Percentiles rank a stretch among this genome's conserved stretches.
Conservation (phyloP, 2,888 invertebrate genomes). For the Heliconius cydno region DNA sequence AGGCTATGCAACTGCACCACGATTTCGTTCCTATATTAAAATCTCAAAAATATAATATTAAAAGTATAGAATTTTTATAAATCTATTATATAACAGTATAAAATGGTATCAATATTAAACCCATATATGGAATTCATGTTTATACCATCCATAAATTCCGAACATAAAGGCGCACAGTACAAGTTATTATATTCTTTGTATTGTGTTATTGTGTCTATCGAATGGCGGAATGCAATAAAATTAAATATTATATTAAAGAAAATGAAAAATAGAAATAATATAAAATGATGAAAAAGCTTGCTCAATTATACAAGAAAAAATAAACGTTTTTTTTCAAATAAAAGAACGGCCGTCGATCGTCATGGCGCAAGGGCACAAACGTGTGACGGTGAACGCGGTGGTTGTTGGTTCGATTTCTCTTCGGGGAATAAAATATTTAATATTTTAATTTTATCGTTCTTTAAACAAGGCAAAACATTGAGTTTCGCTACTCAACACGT, state of each 20-base stretch:
- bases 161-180: slow-evolving; percentile 29
- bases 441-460: no score
- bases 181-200: slow-evolving; percentile 37
- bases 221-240: background rate
- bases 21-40: no score
- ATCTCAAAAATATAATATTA: background rate
- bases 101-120: slow-evolving; percentile 7
- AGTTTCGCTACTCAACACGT: no score
- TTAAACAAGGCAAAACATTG: no score
- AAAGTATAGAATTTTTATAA: background rate
- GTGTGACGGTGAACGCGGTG: no score
- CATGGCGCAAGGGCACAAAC: no score
- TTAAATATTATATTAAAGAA: background rate
- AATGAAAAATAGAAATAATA: background rate
- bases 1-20: background rate
- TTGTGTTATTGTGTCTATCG: slow-evolving; percentile 5
- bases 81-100: background rate
- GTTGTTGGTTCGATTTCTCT: no score
- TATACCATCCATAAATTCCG: slow-evolving; percentile 43
- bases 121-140: slow-evolving; percentile 17
- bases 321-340: background rate
- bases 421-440: no score
- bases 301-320: background rate
- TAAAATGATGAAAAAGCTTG: background rate
- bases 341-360: background rate